Percentiles rank a stretch among this genome's conserved stretches.
Conservation (phyloP, 2,888 invertebrate species). For the Tethea ocularis region DNA sequence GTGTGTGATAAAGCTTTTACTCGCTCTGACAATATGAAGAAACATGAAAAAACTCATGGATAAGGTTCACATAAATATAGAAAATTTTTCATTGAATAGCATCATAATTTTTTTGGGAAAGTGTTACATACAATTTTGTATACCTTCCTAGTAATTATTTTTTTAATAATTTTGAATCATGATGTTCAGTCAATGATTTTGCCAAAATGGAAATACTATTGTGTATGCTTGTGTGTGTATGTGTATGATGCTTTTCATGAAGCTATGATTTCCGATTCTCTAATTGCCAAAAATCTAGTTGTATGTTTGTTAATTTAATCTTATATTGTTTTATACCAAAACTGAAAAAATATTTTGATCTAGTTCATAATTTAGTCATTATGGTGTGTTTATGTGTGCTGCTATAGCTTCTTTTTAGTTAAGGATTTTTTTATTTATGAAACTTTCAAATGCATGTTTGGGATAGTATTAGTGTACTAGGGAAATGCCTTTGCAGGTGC, state of each 20-base stretch:
- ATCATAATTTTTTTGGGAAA: conserved; percentile 23
- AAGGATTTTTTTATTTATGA: conserved; percentile 65
- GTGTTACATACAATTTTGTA: conserved; percentile 8
- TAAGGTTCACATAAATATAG: conserved; percentile 41
- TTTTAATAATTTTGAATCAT: not conserved
- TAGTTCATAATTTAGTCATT: conserved; percentile 82
- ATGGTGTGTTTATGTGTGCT: conserved; percentile 80
- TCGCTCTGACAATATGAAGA: conserved; percentile 82
- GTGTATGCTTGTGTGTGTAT: conserved; percentile 23
- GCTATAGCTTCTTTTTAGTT: conserved; percentile 76
- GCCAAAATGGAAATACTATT: conserved; percentile 8
- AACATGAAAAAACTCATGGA: conserved; percentile 83
- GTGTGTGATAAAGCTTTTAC: conserved; percentile 82
- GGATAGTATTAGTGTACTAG: conserved; percentile 65
- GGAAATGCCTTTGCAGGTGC: conserved; percentile 78
- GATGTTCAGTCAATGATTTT: conserved; percentile 4
- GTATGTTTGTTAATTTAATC: conserved; percentile 66
- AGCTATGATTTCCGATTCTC: conserved; percentile 74
- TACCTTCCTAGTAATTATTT: not conserved
- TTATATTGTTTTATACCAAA: conserved; percentile 75
- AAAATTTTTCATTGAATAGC: conserved; percentile 28
- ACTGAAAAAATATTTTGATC: conserved; percentile 67
- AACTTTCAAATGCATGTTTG: conserved; percentile 71
- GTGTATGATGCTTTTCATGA: conserved; percentile 54
- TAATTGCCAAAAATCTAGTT: conserved; percentile 82